Conservation (phyloP, 2,113 vertebrate genomes). For the Forbesichthys agassizii region DNA sequence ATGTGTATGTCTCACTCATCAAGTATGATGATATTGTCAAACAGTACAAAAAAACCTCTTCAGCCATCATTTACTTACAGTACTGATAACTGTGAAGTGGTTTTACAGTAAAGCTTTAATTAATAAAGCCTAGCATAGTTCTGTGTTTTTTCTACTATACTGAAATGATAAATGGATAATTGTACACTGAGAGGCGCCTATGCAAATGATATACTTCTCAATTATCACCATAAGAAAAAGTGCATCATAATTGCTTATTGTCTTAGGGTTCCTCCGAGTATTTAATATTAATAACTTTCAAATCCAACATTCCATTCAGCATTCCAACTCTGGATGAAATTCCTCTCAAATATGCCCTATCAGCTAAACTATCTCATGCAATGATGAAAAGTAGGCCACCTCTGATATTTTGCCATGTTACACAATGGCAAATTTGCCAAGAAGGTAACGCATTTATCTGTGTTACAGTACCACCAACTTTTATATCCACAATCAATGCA, state of each 20-base stretch:
- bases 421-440: constrained; percentile 50
- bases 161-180: no score
- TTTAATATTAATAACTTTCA: constrained; percentile 48
- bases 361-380: constrained; percentile 45
- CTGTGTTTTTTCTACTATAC: no score
- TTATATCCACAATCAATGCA: constrained; percentile 47
- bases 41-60: no score
- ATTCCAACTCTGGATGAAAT: constrained; percentile 26
- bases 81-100: no score
- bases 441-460: constrained; percentile 54
- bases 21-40: no score
- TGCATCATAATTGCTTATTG: constrained; percentile 54
- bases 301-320: constrained; percentile 22
- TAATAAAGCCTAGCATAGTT: no score
- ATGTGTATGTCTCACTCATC: no score
- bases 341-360: constrained; percentile 36
- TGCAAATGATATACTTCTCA: neutral
- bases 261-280: constrained; percentile 49
- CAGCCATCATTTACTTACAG: no score
- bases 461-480: constrained; percentile 47
- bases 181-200: no score
- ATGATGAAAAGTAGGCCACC: constrained; percentile 53
- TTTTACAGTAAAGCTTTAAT: no score
- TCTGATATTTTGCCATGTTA: constrained; percentile 31
- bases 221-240: constrained; percentile 24